Percentiles rank a stretch among this genome's conserved stretches.
Conservation (phyloP, 1,140 invertebrate species). For the Drosophila lowei region DNA sequence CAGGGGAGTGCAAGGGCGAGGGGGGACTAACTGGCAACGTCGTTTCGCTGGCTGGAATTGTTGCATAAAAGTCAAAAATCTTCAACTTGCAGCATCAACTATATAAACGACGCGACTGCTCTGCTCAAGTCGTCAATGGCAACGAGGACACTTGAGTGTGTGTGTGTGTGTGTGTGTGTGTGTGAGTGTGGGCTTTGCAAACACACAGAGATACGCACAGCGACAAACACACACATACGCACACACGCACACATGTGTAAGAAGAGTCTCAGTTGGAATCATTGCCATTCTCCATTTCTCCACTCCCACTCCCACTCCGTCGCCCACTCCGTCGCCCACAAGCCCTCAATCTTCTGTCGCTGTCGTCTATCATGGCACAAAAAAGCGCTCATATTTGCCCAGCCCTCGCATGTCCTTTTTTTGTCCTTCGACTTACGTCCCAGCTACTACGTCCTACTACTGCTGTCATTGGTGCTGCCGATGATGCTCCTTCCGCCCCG, state of each 20-base stretch:
- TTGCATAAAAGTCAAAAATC: slow-evolving; percentile 82
- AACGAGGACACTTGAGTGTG: slow-evolving; percentile 64
- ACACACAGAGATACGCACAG: slow-evolving; percentile 19
- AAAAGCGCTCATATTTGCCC: slow-evolving; percentile 75
- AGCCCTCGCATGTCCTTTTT: slow-evolving; percentile 75
- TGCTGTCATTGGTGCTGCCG: neutral
- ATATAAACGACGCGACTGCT: slow-evolving; percentile 62
- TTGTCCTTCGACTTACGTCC: slow-evolving; percentile 76
- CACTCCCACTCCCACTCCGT: neutral
- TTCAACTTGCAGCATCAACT: slow-evolving; percentile 76
- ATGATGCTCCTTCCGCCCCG: slow-evolving; percentile 12
- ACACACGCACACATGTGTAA: slow-evolving; percentile 3
- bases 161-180: slow-evolving; percentile 13
- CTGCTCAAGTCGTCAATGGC: slow-evolving; percentile 77
- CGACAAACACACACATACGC: neutral
- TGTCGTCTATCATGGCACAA: slow-evolving; percentile 71
- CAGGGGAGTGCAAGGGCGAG: neutral
- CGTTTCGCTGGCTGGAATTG: slow-evolving; percentile 68
- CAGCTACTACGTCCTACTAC: neutral
- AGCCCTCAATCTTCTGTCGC: slow-evolving; percentile 44
- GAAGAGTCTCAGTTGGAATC: slow-evolving; percentile 42
- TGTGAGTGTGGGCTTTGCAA: slow-evolving; percentile 31
- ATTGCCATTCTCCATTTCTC: slow-evolving; percentile 54
- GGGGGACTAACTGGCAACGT: slow-evolving; percentile 25
- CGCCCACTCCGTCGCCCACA: neutral